phyloP scores from a whole-genome alignment of 1,140 invertebrate species.

The Spodoptera frugiperda region DNA sequence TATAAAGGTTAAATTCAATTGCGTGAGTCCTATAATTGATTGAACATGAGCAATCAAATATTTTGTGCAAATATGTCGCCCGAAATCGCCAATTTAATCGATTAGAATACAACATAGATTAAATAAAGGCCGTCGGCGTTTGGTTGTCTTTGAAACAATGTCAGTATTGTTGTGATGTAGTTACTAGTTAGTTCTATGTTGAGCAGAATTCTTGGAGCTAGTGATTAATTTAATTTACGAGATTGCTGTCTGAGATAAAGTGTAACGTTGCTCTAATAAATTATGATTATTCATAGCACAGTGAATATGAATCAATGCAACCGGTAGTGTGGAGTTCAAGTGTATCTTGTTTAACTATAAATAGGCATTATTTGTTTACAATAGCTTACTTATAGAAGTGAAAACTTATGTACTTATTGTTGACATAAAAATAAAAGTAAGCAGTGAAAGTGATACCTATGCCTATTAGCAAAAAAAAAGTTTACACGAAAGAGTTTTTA shows the following conservation, averaged over 20 bases:
- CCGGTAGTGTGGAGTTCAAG: too few relatives aligned
- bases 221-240: background rate
- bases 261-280: background rate
- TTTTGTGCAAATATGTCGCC: constrained; percentile 18
- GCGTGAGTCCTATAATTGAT: background rate
- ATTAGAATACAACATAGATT: constrained; percentile 5
- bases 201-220: background rate
- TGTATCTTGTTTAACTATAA: too few relatives aligned
- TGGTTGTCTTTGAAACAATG: constrained; percentile 4
- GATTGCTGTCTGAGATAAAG: background rate
- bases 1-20: background rate
- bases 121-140: background rate
- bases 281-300: background rate
- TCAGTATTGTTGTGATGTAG: constrained; percentile 13
- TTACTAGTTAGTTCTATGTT: background rate
- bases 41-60: background rate
- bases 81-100: constrained; percentile 21
- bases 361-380: too few relatives aligned
- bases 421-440: too few relatives aligned
- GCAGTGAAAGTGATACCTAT: too few relatives aligned
- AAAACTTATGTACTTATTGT: too few relatives aligned
- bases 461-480: too few relatives aligned
- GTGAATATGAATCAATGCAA: too few relatives aligned
- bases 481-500: too few relatives aligned
- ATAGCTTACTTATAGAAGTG: too few relatives aligned